Evolutionary conservation across 2,888 invertebrate genomes (phyloP).

Genomic region (Drosophila peninsularis): DNA sequence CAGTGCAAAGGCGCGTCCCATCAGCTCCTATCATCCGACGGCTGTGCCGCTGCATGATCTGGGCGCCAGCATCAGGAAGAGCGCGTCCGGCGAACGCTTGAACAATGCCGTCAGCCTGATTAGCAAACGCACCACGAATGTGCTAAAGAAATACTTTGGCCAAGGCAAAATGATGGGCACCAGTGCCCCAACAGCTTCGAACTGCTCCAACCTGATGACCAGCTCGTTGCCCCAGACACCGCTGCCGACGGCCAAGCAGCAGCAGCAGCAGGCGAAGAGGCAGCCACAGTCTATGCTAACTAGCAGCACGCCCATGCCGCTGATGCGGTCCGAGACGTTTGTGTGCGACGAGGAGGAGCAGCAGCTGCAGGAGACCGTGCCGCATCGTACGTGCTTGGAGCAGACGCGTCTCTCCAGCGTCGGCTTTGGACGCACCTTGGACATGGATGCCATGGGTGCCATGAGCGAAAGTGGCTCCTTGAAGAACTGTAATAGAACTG

Average conservation of each 20-base stretch:
- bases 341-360: conserved; percentile 76
- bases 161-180: conserved; percentile 40
- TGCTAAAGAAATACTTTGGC: conserved; percentile 80
- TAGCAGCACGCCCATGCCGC: conserved; percentile 63
- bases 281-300: conserved; percentile 34
- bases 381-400: conserved; percentile 40
- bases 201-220: conserved; percentile 37
- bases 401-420: conserved; percentile 42
- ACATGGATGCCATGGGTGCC: conserved; percentile 28
- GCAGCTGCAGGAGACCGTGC: conserved; percentile 8
- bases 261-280: conserved; percentile 29
- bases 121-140: conserved; percentile 79
- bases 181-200: background rate
- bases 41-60: conserved; percentile 51
- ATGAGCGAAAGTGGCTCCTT: background rate
- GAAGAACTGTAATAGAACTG: conserved; percentile 7
- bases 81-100: conserved; percentile 79
- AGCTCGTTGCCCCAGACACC: conserved; percentile 61
- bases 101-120: conserved; percentile 79
- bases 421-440: conserved; percentile 58
- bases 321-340: conserved; percentile 83
- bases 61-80: conserved; percentile 74
- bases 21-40: conserved; percentile 54
- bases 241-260: conserved; percentile 52
- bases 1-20: conserved; percentile 41